Conservation (phyloP, 1,140 invertebrate species). For the Drosophila neocordata region DNA sequence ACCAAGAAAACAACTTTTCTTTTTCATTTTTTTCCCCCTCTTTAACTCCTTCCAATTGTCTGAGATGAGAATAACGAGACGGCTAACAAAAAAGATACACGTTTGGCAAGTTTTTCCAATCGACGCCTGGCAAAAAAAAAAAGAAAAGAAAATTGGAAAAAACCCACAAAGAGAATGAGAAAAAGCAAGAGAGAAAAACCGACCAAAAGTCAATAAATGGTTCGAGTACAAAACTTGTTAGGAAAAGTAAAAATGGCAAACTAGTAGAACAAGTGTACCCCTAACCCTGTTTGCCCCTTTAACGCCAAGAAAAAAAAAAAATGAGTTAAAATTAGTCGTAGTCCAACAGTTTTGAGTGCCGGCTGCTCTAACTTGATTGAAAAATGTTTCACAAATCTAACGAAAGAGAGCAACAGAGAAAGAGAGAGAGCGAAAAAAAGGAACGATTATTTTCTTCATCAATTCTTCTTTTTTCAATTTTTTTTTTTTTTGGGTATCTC, state of each 20-base stretch:
- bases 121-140: slow-evolving; percentile 21
- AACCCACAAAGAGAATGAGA: slow-evolving; percentile 6
- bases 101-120: slow-evolving; percentile 44
- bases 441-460: background rate
- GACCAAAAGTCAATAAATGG: slow-evolving; percentile 18
- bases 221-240: slow-evolving; percentile 22
- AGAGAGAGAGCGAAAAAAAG: no score
- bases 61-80: slow-evolving; percentile 4
- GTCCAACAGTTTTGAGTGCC: slow-evolving; percentile 26
- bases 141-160: slow-evolving; percentile 10
- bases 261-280: slow-evolving; percentile 5
- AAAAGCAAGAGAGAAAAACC: slow-evolving; percentile 5
- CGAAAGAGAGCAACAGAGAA: background rate
- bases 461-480: background rate
- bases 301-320: background rate
- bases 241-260: slow-evolving; percentile 30
- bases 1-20: slow-evolving; percentile 62
- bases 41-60: background rate
- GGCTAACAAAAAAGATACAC: slow-evolving; percentile 26
- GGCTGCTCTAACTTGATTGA: slow-evolving; percentile 50
- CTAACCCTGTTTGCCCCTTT: background rate
- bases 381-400: slow-evolving; percentile 46
- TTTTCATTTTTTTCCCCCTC: slow-evolving; percentile 30
- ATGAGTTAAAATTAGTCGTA: slow-evolving; percentile 43
- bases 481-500: slow-evolving; percentile 21